These are phyloP conservation scores for Polydesmus complanatus DNA, from an alignment of 2,888 invertebrate genomes.

Conservation along the genomic window DNA sequence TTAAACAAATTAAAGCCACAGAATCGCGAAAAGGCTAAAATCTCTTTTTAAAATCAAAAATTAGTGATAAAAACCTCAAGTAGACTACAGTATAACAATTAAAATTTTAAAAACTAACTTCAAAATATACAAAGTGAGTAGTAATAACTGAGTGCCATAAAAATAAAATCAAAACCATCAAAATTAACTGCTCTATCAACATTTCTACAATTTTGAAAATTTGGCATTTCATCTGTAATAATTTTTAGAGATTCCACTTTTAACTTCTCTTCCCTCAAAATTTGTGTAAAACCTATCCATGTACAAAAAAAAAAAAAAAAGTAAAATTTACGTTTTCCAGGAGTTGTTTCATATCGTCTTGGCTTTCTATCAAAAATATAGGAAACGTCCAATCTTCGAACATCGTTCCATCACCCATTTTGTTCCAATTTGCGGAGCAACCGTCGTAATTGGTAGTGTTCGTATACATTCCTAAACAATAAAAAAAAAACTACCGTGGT, in stretches of 20 bases:
- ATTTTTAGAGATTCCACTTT: too few species aligned
- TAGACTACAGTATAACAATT: too few species aligned
- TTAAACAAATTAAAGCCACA: neutral
- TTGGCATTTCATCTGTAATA: too few species aligned
- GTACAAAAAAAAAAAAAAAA: neutral
- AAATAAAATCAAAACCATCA: neutral
- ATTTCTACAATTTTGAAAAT: too few species aligned
- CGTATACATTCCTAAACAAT: neutral
- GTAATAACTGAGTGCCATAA: too few species aligned
- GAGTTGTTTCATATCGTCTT: slow-evolving; percentile 6
- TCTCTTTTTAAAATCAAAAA: too few species aligned
- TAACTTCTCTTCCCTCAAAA: too few species aligned
- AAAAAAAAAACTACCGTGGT: neutral
- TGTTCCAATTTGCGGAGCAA: slow-evolving; percentile 52
- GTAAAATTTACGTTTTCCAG: slow-evolving; percentile 9
- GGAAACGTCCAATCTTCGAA: slow-evolving; percentile 75
- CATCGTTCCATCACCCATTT: slow-evolving; percentile 56
- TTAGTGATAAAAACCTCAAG: too few species aligned
- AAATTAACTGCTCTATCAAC: neutral
- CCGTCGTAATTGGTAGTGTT: slow-evolving; percentile 21
- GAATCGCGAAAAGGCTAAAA: neutral
- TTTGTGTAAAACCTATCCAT: neutral
- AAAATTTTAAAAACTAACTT: too few species aligned
- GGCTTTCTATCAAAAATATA: slow-evolving; percentile 56
- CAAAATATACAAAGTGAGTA: too few species aligned